Base-by-base conservation (phyloP, 2,888 invertebrate species). In the Synergus umbraculus region DNA sequence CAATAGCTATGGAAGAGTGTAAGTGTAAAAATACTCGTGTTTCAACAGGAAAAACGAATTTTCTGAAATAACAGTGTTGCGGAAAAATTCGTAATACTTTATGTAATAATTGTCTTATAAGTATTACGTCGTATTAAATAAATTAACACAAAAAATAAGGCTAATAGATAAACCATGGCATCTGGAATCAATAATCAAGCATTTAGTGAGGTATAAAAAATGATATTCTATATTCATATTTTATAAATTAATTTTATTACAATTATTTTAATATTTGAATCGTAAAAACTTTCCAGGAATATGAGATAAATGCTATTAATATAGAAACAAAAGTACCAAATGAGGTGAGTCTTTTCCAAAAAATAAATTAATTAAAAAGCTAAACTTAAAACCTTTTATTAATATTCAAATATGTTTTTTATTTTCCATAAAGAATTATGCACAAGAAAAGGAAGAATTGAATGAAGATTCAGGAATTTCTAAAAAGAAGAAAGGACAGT, bases 301-400 rank as follows among this genome's bases (percentile, higher is more conserved):
- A 73, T 10, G 10, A 66, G 29, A 77, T 76, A 58, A 58, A 78
- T 82, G 77, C 77, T 64, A 63, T 77, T 79, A 69, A 54, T n/a
- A 41, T 54, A 9, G 73, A 13, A 0, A n/a, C 46, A 37, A 73
- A 73, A 73, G 15, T n/a, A 10, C 49, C n/a, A 10, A 54, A 49
- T 37, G 37, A 41, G 37, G 73, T 73, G 63, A 63, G 63, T 29
- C 29, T 29, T 29, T 3, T 29, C 22, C 22, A 29, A 29, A 29
- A 29, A 29, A 29, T n/a, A n/a, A 18, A 2, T 18, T 10, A 58
- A 7, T 2, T n/a, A 58, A 5, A 58, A 18, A 8, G 10, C 0
- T 1, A 63, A 13, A 29, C 7, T 58, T 10, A 13, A 63, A 63
- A 63, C n/a, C 12, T 18, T 9, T 10, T n/a, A 49, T 29, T 44